Percentiles rank a stretch among this genome's conserved stretches.
Conservation (phyloP, 2,888 invertebrate genomes). For the Phrixothrix hirtus region DNA sequence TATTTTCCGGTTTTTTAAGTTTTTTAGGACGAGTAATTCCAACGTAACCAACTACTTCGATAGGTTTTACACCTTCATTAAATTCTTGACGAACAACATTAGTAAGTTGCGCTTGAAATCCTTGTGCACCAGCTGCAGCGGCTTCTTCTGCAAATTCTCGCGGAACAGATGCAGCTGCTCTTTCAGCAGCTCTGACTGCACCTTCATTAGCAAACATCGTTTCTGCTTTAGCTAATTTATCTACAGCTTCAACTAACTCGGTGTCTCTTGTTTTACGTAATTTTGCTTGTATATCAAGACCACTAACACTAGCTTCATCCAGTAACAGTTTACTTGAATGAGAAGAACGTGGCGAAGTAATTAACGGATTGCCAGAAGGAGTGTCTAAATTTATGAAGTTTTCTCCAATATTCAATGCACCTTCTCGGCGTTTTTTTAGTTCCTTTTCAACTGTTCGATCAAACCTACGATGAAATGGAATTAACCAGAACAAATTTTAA, state of each 20-base stretch:
- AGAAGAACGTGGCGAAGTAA: neutral
- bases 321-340: slow-evolving; percentile 23
- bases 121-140: slow-evolving; percentile 53
- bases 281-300: slow-evolving; percentile 45
- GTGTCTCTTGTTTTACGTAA: slow-evolving; percentile 46
- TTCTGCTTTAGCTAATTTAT: slow-evolving; percentile 55
- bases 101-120: slow-evolving; percentile 45
- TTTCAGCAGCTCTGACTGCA: slow-evolving; percentile 55
- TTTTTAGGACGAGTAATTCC: slow-evolving; percentile 54
- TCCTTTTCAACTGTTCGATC: slow-evolving; percentile 34
- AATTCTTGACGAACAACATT: slow-evolving; percentile 48
- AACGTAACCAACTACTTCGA: slow-evolving; percentile 58
- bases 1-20: slow-evolving; percentile 36
- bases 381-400: slow-evolving; percentile 17
- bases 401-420: slow-evolving; percentile 19
- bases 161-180: slow-evolving; percentile 54
- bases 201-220: slow-evolving; percentile 55
- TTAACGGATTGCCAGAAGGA: slow-evolving; percentile 7
- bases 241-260: slow-evolving; percentile 54
- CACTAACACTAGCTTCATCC: slow-evolving; percentile 46
- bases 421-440: slow-evolving; percentile 28
- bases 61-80: slow-evolving; percentile 50
- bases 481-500: neutral
- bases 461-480: slow-evolving; percentile 23
- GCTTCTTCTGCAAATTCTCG: slow-evolving; percentile 57